Evolutionary conservation across 2,888 invertebrate genomes (phyloP).

Genomic region (Mystacides longicornis): DNA sequence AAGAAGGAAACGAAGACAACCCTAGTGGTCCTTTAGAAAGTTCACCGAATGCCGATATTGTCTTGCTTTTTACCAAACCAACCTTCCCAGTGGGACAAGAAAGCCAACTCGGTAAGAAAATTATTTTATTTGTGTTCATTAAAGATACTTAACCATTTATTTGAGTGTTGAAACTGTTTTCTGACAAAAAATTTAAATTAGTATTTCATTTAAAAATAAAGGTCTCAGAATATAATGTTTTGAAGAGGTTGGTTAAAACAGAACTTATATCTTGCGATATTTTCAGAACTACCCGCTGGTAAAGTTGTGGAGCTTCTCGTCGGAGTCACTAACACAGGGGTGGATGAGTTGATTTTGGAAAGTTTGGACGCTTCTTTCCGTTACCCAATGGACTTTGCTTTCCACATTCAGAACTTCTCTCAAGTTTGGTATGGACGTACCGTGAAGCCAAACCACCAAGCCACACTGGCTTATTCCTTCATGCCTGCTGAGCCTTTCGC

Average conservation of each 20-base stretch:
- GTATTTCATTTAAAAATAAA: too few relatives aligned
- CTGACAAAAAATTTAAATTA: too few relatives aligned
- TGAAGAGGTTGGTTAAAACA: too few relatives aligned
- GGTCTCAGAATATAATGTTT: not conserved
- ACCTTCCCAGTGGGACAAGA: slow-evolving; percentile 49
- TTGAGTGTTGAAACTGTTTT: not conserved
- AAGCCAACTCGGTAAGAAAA: slow-evolving; percentile 53
- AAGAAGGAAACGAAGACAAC: slow-evolving; percentile 55
- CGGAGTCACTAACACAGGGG: slow-evolving; percentile 92
- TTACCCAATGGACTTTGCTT: slow-evolving; percentile 97
- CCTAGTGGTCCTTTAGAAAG: slow-evolving; percentile 63
- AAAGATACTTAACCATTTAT: not conserved
- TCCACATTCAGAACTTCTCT: slow-evolving; percentile 97
- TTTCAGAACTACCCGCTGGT: slow-evolving; percentile 82
- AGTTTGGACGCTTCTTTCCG: slow-evolving; percentile 96
- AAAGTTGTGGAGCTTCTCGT: slow-evolving; percentile 90
- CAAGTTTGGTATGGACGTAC: slow-evolving; percentile 79
- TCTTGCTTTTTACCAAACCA: slow-evolving; percentile 82
- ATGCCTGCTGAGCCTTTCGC: slow-evolving; percentile 94
- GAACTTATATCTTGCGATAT: too few relatives aligned
- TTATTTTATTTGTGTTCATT: not conserved
- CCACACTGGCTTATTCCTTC: slow-evolving; percentile 92
- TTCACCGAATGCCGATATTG: slow-evolving; percentile 88
- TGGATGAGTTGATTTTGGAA: slow-evolving; percentile 84
- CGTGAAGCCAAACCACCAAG: slow-evolving; percentile 87